Percentiles rank a stretch among this genome's conserved stretches.
Evolutionary conservation across 2,113 vertebrate genomes (phyloP).

Genomic region (Epinephelus moara): DNA sequence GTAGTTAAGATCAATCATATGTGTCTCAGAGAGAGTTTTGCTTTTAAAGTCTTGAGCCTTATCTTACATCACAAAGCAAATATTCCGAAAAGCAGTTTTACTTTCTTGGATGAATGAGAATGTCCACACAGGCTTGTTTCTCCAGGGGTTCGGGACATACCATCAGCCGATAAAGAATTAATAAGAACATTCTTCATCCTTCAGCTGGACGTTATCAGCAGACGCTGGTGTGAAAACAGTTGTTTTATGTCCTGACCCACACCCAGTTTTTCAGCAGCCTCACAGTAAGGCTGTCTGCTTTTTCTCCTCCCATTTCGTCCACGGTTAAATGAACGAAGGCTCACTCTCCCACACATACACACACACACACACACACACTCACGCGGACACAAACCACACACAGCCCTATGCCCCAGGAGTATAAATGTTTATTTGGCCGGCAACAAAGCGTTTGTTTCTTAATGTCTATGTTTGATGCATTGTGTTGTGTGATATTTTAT

Average conservation of each 20-base stretch:
- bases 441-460: slow-evolving; percentile 65
- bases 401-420: slow-evolving; percentile 26
- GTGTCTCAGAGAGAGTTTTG: slow-evolving; percentile 26
- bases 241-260: slow-evolving; percentile 64
- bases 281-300: slow-evolving; percentile 32
- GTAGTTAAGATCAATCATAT: slow-evolving; percentile 18
- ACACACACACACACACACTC: slow-evolving; percentile 5
- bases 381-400: slow-evolving; percentile 53
- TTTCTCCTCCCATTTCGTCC: slow-evolving; percentile 10
- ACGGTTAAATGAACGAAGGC: slow-evolving; percentile 40
- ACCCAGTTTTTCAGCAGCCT: slow-evolving; percentile 52
- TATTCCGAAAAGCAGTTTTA: slow-evolving; percentile 57
- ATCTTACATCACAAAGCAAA: slow-evolving; percentile 59
- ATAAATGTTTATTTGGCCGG: slow-evolving; percentile 71
- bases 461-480: slow-evolving; percentile 56
- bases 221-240: slow-evolving; percentile 67
- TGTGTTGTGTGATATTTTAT: slow-evolving; percentile 61
- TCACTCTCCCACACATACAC: background rate
- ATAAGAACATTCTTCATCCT: slow-evolving; percentile 64
- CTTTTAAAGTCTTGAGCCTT: slow-evolving; percentile 41
- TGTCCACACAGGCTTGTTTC: slow-evolving; percentile 28
- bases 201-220: slow-evolving; percentile 56
- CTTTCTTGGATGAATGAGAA: slow-evolving; percentile 48
- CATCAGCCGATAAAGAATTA: slow-evolving; percentile 66
- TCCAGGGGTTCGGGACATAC: slow-evolving; percentile 38